Evolutionary conservation across 2,888 invertebrate species (phyloP).

Genomic region (Aelia acuminata): DNA sequence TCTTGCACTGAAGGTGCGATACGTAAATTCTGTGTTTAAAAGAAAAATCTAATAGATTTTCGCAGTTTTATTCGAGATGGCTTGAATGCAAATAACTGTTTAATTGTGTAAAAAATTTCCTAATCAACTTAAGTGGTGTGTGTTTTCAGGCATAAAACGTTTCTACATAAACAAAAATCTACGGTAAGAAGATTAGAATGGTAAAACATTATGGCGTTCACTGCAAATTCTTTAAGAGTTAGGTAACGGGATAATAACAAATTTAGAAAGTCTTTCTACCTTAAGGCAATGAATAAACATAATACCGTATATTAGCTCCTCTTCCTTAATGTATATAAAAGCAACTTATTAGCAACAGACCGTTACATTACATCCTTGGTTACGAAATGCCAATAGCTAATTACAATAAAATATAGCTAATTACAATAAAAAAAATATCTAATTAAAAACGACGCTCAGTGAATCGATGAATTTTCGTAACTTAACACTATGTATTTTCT

Average conservation of each 20-base stretch:
- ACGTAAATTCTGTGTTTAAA: no score
- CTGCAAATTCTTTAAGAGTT: not conserved
- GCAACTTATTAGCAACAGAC: not conserved
- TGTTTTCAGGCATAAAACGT: not conserved
- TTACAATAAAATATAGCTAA: no score
- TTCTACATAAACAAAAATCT: not conserved
- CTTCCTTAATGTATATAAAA: not conserved
- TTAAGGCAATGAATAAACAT: conserved; percentile 1
- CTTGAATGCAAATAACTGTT: not conserved
- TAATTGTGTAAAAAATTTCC: not conserved
- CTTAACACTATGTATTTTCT: not conserved
- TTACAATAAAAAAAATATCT: not conserved
- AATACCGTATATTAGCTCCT: not conserved
- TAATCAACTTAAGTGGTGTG: not conserved
- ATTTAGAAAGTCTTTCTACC: not conserved
- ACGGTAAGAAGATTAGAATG: not conserved
- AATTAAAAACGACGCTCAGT: not conserved
- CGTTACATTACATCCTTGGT: conserved; percentile 4
- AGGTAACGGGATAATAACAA: not conserved
- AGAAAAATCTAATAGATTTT: no score
- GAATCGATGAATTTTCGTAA: not conserved
- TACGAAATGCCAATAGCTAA: not conserved
- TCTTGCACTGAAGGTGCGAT: no score
- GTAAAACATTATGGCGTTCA: not conserved
- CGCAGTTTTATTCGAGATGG: not conserved